Percentiles rank a stretch among this genome's conserved stretches.
phyloP scores from a whole-genome alignment of 35 echinoderm and acorn worm species.

The Ophioderma brevispina region DNA sequence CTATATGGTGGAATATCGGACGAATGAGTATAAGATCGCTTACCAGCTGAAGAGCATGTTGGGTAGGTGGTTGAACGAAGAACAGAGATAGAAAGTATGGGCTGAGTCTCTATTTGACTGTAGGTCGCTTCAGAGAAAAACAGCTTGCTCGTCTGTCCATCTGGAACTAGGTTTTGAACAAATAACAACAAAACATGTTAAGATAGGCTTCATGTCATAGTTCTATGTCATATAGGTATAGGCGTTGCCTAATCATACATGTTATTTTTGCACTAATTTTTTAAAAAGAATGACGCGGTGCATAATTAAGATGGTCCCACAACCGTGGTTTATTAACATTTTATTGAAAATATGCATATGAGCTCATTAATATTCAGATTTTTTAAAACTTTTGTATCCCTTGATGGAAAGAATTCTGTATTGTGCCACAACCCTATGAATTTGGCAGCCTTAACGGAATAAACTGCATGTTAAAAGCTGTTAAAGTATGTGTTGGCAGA shows the following conservation, averaged over 20 bases:
- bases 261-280: background rate
- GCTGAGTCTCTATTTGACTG: background rate
- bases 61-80: background rate
- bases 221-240: background rate
- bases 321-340: too few relatives aligned
- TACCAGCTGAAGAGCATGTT: background rate
- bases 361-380: background rate
- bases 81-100: background rate
- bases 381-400: background rate
- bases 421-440: too few relatives aligned
- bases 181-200: too few relatives aligned
- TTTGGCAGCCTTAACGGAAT: too few relatives aligned
- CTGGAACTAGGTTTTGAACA: background rate
- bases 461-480: too few relatives aligned
- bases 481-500: too few relatives aligned
- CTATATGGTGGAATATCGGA: background rate
- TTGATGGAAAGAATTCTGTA: too few relatives aligned
- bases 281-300: background rate
- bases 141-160: background rate
- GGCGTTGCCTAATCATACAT: background rate
- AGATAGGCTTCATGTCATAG: too few relatives aligned
- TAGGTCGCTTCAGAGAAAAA: background rate
- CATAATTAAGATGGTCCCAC: too few relatives aligned
- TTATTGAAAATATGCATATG: too few relatives aligned
- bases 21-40: background rate